Conservation (phyloP, 2,888 invertebrate genomes). For the Epistrophe grossulariae region DNA sequence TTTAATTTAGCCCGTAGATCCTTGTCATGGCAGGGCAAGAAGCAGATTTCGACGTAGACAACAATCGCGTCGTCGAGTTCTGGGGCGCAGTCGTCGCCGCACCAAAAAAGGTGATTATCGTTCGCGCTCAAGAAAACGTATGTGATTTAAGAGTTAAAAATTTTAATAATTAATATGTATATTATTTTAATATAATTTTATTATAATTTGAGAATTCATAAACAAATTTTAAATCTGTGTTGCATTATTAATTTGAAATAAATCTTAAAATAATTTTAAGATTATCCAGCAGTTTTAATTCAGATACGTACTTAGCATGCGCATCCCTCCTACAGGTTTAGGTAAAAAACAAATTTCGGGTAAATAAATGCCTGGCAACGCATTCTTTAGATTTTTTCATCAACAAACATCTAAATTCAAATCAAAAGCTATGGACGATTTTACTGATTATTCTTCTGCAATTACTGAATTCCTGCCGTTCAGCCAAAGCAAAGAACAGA, state of each 20-base stretch:
- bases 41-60: not conserved
- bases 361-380: slow-evolving; percentile 1
- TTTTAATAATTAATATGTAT: not conserved
- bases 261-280: not conserved
- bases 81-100: not conserved
- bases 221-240: not conserved
- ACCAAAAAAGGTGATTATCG: not conserved
- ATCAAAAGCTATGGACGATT: slow-evolving; percentile 81
- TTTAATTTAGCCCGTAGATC: slow-evolving; percentile 9
- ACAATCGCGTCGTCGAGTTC: not conserved
- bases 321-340: not conserved
- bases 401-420: not conserved
- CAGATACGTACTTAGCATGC: not conserved
- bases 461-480: slow-evolving; percentile 85
- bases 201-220: not conserved
- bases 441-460: slow-evolving; percentile 83
- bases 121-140: slow-evolving; percentile 1
- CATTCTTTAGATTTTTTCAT: not conserved
- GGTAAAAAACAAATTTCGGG: not conserved
- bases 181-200: too few relatives aligned
- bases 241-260: not conserved
- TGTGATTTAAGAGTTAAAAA: not conserved
- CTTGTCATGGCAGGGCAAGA: not conserved
- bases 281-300: not conserved
- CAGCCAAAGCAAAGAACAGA: slow-evolving; percentile 82